These are phyloP conservation scores for Lagria hirta DNA, from an alignment of 2,888 invertebrate genomes.

Conservation along the genomic window DNA sequence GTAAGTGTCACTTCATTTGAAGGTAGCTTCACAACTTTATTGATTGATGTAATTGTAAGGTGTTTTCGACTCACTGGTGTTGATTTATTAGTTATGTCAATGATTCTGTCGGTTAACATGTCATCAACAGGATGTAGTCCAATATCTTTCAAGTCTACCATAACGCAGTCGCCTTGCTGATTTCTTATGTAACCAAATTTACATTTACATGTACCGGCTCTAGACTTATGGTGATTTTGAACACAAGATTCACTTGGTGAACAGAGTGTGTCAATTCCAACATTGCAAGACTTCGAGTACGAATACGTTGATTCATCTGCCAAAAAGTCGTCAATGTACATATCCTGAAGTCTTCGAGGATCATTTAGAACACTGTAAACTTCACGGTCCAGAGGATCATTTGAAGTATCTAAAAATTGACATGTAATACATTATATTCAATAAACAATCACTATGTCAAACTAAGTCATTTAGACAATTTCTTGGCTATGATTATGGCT, in stretches of 20 bases:
- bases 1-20: slow-evolving; percentile 81
- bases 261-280: slow-evolving; percentile 62
- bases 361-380: slow-evolving; percentile 30
- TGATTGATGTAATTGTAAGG: slow-evolving; percentile 72
- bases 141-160: slow-evolving; percentile 49
- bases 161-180: slow-evolving; percentile 40
- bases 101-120: slow-evolving; percentile 38
- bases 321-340: slow-evolving; percentile 45
- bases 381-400: slow-evolving; percentile 25
- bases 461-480: too few relatives aligned
- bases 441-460: too few relatives aligned
- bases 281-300: slow-evolving; percentile 58
- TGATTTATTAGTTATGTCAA: slow-evolving; percentile 46
- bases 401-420: slow-evolving; percentile 21
- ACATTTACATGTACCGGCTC: slow-evolving; percentile 69
- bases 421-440: neutral
- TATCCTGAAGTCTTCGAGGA: slow-evolving; percentile 30
- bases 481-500: too few relatives aligned
- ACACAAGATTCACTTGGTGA: slow-evolving; percentile 72
- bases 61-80: slow-evolving; percentile 61
- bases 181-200: slow-evolving; percentile 62
- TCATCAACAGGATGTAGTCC: slow-evolving; percentile 33
- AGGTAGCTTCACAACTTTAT: slow-evolving; percentile 78
- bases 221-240: slow-evolving; percentile 57
- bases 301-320: slow-evolving; percentile 52